phyloP scores from a whole-genome alignment of 2,113 vertebrate genomes.

The Danionella cerebrum region DNA sequence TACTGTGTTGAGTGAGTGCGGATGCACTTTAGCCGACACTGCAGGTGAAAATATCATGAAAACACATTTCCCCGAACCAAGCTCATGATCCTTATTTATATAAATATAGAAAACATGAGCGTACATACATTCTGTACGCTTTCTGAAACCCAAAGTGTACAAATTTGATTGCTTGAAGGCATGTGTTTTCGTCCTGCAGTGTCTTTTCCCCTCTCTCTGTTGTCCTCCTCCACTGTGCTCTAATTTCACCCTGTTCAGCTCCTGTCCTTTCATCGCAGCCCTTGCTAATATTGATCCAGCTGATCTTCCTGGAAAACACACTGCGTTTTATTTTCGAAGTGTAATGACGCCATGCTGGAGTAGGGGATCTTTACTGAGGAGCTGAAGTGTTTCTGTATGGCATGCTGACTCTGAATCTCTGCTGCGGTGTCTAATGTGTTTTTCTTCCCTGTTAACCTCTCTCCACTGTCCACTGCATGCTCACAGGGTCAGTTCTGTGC shows the following conservation, averaged over 20 bases:
- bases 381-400: conserved; percentile 22
- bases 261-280: neutral
- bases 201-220: neutral
- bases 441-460: conserved; percentile 60
- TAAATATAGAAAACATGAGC: no score
- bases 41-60: no score
- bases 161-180: no score
- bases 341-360: neutral
- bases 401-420: conserved; percentile 27
- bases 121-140: no score
- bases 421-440: conserved; percentile 28
- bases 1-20: neutral
- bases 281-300: neutral
- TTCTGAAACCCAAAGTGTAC: no score
- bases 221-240: conserved; percentile 2
- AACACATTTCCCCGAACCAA: no score
- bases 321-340: neutral
- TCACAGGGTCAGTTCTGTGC: conserved; percentile 99
- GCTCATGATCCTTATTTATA: no score
- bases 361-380: neutral
- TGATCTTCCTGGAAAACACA: neutral
- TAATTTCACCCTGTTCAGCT: conserved; percentile 8
- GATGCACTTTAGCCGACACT: neutral
- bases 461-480: conserved; percentile 66
- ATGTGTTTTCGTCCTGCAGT: no score